Evolutionary conservation across 2,888 invertebrate species (phyloP).

Genomic region (Erpobdella octoculata): DNA sequence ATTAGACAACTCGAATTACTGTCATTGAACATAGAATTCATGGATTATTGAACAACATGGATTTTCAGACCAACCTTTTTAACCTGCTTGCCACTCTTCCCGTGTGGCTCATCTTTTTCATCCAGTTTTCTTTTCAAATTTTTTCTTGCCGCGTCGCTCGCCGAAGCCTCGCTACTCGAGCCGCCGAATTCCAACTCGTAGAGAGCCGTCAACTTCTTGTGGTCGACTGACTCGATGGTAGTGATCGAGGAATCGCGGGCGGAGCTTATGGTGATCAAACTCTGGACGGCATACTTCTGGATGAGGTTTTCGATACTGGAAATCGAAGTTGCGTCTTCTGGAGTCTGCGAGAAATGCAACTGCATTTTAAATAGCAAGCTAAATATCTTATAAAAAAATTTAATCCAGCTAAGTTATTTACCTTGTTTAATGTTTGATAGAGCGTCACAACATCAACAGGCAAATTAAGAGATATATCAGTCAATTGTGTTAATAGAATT

Average conservation of each 20-base stretch:
- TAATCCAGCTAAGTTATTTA: too few relatives aligned
- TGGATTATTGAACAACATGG: not conserved
- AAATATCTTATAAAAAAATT: too few relatives aligned
- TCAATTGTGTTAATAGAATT: constrained; percentile 62
- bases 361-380: not conserved
- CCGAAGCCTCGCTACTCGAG: not conserved
- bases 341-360: constrained; percentile 52
- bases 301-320: constrained; percentile 65
- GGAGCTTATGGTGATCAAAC: constrained; percentile 56
- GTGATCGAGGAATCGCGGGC: not conserved
- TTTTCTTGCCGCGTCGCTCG: not conserved
- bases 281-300: constrained; percentile 71
- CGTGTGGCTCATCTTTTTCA: not conserved
- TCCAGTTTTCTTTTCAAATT: constrained; percentile 6
- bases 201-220: constrained; percentile 30
- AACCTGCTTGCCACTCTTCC: not conserved
- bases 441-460: constrained; percentile 66
- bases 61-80: not conserved
- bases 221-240: constrained; percentile 32
- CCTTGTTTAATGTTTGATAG: constrained; percentile 54
- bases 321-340: constrained; percentile 57
- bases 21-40: not conserved
- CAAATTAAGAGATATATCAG: constrained; percentile 63
- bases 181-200: constrained; percentile 16
- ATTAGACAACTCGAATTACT: too few relatives aligned